Base-by-base conservation (phyloP, 2,888 invertebrate genomes). In the Invenusta paracnida region DNA sequence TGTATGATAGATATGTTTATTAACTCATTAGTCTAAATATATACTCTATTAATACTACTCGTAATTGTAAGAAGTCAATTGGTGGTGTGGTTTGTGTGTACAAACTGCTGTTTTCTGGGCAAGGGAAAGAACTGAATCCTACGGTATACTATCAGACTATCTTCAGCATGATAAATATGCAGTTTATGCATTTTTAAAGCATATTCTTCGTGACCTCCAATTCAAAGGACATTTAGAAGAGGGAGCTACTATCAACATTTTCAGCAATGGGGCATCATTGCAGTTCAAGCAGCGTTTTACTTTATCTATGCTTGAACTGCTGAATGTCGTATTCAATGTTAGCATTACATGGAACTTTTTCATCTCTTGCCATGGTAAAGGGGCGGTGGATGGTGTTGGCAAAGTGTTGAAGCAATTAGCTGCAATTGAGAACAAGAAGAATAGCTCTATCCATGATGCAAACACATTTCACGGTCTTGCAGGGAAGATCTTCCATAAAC, bases 321-420 rank as follows among this genome's bases (percentile, higher is more conserved):
- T 79, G 29, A 79, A 79, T 27, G 29, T 25, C 29, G 23, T 79
- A 25, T 79, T 79, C 79, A 79, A 79, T 25, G 29, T 79, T 25
- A 79, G 29, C 79, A 79, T 79, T 79, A 27, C 79, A 25, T 79
- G 79, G 79, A 79, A 79, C 29, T 79, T 79, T n/a, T 79, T 79
- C 79, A n/a, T 23, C 79, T 79, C 79, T 79, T 79, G 29, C 29
- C n/a, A 79, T 27, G 79, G 79, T 23, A 79, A 79, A 79, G 79
- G 79, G 25, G 79, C 79, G 79, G 79, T 79, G 79, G 79, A 79
- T 79, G 79, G 79, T 25, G 79, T 79, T 79, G 79, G 79, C 25
- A n/a, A n/a, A 25, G 29, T 27, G 29, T 27, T 79, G 25, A 79
- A 79, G 29, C 25, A 79, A 79, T 27, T 79, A 25, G 79, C 79